These are phyloP conservation scores for Holcopasites calliopsidis DNA, from an alignment of 1,140 invertebrate species.

Conservation along the genomic window DNA sequence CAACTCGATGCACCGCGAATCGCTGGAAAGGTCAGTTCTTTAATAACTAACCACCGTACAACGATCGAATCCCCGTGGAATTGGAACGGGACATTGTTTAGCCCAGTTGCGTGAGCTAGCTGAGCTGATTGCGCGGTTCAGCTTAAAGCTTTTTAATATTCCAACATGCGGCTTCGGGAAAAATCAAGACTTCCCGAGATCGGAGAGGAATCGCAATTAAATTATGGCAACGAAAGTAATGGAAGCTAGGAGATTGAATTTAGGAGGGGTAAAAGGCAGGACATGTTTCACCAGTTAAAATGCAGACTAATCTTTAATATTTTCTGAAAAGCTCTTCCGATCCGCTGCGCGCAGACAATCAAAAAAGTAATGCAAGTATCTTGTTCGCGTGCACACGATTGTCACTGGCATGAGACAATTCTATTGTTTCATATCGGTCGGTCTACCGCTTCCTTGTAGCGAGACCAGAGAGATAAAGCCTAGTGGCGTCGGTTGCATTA, in stretches of 20 bases:
- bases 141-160: neutral
- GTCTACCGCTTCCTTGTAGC: slow-evolving; percentile 38
- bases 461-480: slow-evolving; percentile 30
- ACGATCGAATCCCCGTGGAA: slow-evolving; percentile 59
- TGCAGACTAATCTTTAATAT: neutral
- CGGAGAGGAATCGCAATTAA: too few species aligned
- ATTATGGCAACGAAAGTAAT: too few species aligned
- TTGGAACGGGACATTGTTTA: slow-evolving; percentile 41
- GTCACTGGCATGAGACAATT: slow-evolving; percentile 19
- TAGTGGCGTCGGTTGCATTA: slow-evolving; percentile 19
- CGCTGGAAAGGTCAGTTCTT: slow-evolving; percentile 54
- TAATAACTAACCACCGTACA: slow-evolving; percentile 58
- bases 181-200: too few species aligned
- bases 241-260: neutral
- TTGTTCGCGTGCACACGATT: neutral
- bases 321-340: neutral
- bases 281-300: neutral
- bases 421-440: slow-evolving; percentile 42
- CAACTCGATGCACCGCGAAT: slow-evolving; percentile 30
- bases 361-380: neutral
- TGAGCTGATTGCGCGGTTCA: neutral
- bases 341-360: neutral
- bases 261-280: too few species aligned
- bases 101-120: slow-evolving; percentile 18
- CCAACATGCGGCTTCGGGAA: neutral